A percentile compares a stretch with the other conserved stretches of the same genome.
Evolutionary conservation across 2,888 invertebrate genomes (phyloP).

Genomic region (Meta bourneti): DNA sequence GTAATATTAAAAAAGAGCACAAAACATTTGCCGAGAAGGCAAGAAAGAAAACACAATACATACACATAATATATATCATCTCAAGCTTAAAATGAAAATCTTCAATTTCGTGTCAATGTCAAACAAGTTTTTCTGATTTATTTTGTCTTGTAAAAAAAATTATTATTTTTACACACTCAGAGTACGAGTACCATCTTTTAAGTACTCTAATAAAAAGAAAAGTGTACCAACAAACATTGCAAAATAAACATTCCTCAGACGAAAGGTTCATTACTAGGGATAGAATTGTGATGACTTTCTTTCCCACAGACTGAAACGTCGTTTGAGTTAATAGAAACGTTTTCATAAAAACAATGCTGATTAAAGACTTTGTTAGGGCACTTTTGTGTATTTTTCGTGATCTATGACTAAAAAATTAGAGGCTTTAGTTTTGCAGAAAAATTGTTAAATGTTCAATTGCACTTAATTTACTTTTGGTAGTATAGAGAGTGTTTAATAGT

Average conservation of each 20-base stretch:
- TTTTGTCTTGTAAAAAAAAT: not conserved
- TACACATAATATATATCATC: conserved; percentile 3
- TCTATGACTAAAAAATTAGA: no score
- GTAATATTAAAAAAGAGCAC: not conserved
- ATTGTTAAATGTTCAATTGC: no score
- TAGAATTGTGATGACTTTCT: not conserved
- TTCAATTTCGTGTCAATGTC: not conserved
- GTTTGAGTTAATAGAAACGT: no score
- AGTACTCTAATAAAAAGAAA: not conserved
- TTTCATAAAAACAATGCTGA: no score
- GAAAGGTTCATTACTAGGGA: not conserved
- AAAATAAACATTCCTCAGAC: not conserved
- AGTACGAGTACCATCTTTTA: not conserved
- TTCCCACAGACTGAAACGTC: no score
- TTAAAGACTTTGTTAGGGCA: no score
- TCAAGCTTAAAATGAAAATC: conserved; percentile 13
- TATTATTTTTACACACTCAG: not conserved
- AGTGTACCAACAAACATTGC: not conserved
- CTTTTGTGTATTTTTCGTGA: no score
- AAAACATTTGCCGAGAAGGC: not conserved
- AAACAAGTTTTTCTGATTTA: not conserved
- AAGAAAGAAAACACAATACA: not conserved
- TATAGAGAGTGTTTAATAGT: no score
- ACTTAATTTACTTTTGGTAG: no score
- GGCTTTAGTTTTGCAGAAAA: no score